Evolutionary conservation across 2,888 invertebrate species (phyloP).

Genomic region (Meghimatium bilineatum): DNA sequence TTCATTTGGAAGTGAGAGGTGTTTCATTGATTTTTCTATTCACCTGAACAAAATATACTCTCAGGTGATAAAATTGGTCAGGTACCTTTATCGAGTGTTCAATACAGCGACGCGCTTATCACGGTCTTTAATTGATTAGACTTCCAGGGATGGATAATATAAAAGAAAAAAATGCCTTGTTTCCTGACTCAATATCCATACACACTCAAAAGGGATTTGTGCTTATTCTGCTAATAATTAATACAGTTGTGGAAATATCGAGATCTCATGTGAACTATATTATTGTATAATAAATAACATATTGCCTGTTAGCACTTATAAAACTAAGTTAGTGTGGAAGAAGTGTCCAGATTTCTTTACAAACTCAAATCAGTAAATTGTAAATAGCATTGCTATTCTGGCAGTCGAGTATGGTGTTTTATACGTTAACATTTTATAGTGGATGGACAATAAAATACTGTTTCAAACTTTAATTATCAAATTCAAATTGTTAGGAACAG

Average conservation of each 20-base stretch:
- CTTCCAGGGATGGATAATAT: neutral
- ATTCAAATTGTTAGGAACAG: too few species aligned
- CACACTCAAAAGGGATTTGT: too few species aligned
- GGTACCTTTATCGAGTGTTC: neutral
- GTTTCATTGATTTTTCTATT: slow-evolving; percentile 30
- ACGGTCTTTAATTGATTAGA: slow-evolving; percentile 16
- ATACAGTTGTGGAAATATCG: neutral
- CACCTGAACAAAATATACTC: neutral
- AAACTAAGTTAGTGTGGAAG: too few species aligned
- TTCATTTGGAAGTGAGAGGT: neutral
- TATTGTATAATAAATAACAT: neutral
- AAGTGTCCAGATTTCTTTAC: too few species aligned
- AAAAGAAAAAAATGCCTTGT: neutral
- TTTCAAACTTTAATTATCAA: too few species aligned
- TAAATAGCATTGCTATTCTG: too few species aligned
- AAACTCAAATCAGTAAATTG: too few species aligned
- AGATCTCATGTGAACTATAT: neutral
- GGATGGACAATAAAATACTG: neutral
- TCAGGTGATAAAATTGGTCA: neutral
- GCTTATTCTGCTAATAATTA: neutral
- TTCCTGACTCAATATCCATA: neutral
- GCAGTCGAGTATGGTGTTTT: neutral
- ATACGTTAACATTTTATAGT: neutral
- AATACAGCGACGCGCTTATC: neutral
- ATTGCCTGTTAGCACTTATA: too few species aligned